These are phyloP conservation scores for Cirrhinus mrigala DNA, from an alignment of 2,797 vertebrate species.

Conservation along the genomic window DNA sequence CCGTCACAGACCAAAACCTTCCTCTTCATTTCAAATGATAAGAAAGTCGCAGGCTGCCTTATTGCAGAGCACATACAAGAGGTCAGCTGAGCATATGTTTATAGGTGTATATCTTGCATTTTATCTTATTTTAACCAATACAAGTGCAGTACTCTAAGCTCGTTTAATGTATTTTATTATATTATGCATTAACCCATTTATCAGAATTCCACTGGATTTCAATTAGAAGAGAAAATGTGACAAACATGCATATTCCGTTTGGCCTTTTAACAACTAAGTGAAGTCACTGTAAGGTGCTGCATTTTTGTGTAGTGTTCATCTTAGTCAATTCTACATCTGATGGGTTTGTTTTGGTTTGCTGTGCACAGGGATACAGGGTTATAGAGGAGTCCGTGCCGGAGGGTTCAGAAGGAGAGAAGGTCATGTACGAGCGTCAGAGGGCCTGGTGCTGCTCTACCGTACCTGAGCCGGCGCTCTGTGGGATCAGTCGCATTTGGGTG, in stretches of 20 bases:
- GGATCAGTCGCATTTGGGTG: conserved; percentile 98
- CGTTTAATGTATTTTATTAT: neutral
- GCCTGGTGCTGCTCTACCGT: conserved; percentile 97
- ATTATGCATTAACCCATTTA: neutral
- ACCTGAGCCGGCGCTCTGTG: conserved; percentile 94
- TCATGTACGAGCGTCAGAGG: conserved; percentile 94
- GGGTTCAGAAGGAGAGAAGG: conserved; percentile 90
- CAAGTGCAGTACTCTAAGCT: neutral
- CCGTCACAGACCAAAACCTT: conserved; percentile 97
- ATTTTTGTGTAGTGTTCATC: neutral
- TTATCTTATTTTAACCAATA: neutral
- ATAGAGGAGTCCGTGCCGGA: conserved; percentile 91
- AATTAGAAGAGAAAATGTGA: neutral
- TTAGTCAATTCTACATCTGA: neutral
- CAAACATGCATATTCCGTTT: neutral
- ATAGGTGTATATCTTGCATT: neutral
- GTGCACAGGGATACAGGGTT: conserved; percentile 90
- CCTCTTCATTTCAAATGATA: conserved; percentile 97
- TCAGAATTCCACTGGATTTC: neutral
- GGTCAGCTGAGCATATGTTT: conserved; percentile 76
- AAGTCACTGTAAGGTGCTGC: neutral
- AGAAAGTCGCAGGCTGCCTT: conserved; percentile 96
- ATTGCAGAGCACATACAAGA: conserved; percentile 98
- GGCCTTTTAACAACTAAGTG: neutral
- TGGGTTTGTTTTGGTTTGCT: conserved; percentile 1